Conservation (phyloP, 2,113 vertebrate species). For the Hydropotes inermis region DNA sequence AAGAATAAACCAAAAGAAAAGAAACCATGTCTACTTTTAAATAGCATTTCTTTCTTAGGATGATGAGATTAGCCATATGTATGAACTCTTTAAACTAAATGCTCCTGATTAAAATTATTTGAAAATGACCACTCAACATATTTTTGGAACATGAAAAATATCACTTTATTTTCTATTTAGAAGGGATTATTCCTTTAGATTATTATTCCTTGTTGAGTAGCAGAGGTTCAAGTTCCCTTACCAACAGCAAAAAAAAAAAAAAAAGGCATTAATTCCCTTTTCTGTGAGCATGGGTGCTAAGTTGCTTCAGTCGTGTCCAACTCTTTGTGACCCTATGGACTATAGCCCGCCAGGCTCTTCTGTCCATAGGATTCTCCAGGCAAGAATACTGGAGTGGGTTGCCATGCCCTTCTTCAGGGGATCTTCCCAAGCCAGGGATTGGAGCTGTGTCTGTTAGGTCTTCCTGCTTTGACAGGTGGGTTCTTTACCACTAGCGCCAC, state of each 20-base stretch:
- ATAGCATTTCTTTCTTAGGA: background rate
- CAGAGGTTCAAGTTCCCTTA: background rate
- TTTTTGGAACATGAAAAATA: background rate
- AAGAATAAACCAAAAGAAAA: background rate
- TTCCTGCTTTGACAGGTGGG: background rate
- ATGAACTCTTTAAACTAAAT: background rate
- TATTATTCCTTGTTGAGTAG: background rate
- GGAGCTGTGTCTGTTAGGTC: background rate
- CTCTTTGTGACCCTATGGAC: accelerated
- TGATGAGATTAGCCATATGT: background rate
- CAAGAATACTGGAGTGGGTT: background rate
- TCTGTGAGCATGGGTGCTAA: background rate
- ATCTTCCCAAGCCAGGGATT: background rate
- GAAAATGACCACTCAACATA: background rate
- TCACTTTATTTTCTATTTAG: background rate
- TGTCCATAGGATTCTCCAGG: background rate
- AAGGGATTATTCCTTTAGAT: background rate
- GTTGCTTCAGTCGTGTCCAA: background rate
- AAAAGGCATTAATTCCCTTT: background rate
- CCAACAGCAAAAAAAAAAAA: background rate
- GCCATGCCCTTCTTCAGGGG: background rate
- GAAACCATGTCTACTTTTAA: background rate
- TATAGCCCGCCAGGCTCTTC: accelerated
- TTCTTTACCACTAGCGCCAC: background rate
- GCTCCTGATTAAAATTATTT: background rate